Conservation (phyloP, 2,797 vertebrate genomes). For the Coendou prehensilis region DNA sequence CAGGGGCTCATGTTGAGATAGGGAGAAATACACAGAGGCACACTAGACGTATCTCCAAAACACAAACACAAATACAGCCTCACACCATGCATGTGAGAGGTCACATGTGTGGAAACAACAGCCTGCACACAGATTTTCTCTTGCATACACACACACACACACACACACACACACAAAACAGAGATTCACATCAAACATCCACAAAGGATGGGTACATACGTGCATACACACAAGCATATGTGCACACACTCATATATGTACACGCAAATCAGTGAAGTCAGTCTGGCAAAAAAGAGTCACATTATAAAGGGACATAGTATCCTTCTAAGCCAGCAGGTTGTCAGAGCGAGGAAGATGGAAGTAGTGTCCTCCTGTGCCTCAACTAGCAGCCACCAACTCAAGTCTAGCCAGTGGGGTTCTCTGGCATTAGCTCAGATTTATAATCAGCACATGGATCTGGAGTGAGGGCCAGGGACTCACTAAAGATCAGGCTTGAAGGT, state of each 20-base stretch:
- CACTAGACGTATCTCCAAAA: not conserved
- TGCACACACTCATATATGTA: not conserved
- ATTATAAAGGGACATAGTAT: constrained; percentile 29
- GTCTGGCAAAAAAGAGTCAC: not conserved
- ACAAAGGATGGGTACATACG: not conserved
- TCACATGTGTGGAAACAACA: not conserved
- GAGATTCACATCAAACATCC: not conserved
- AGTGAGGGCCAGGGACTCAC: not conserved
- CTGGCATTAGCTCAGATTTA: constrained; percentile 15
- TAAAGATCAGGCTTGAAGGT: not conserved
- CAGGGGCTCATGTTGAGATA: not conserved
- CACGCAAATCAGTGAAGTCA: not conserved
- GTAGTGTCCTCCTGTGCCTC: not conserved
- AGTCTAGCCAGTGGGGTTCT: not conserved
- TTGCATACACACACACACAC: not conserved
- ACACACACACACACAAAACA: not conserved
- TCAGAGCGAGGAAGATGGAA: not conserved
- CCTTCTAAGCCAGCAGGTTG: not conserved
- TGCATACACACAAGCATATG: not conserved
- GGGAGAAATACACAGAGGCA: not conserved
- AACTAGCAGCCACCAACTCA: not conserved
- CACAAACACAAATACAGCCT: not conserved
- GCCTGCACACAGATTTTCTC: not conserved
- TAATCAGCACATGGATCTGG: not conserved
- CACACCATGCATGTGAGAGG: not conserved